Evolutionary conservation across 2,888 invertebrate genomes (phyloP).

Genomic region (Pyrrhosoma nymphula): DNA sequence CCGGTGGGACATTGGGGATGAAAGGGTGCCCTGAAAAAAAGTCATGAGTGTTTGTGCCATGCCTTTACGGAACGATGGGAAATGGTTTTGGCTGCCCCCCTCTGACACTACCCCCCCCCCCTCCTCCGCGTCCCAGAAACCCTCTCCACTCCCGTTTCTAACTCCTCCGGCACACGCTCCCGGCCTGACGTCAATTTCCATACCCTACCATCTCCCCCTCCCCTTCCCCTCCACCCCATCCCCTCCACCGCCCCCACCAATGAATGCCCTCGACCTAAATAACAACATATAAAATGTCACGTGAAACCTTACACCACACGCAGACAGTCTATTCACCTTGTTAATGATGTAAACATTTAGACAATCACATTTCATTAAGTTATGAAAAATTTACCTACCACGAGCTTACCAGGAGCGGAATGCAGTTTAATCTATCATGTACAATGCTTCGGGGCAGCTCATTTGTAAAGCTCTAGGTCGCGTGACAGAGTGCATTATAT

Average conservation of each 20-base stretch:
- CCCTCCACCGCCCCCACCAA: background rate
- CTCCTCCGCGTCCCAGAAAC: background rate
- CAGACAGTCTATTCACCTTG: background rate
- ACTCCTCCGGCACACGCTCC: background rate
- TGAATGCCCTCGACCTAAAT: background rate
- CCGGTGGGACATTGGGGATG: background rate
- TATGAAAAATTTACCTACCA: background rate
- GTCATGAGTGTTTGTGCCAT: background rate
- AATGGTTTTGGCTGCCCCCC: background rate
- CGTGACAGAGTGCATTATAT: background rate
- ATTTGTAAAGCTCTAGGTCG: background rate
- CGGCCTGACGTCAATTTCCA: background rate
- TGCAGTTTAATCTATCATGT: conserved; percentile 10
- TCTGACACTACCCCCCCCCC: background rate
- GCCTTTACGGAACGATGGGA: background rate
- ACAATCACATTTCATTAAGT: conserved; percentile 18
- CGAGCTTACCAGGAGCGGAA: background rate
- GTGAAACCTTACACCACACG: background rate
- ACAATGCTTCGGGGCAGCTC: background rate
- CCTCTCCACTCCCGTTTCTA: background rate
- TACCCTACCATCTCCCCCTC: background rate
- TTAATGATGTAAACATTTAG: background rate
- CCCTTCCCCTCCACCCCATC: background rate
- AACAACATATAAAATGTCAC: background rate
- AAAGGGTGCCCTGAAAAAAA: background rate